Evolutionary conservation across 2,113 vertebrate genomes (phyloP), one percentile per base, ranked within the genome.

Genomic region (Lepus americanus): DNA sequence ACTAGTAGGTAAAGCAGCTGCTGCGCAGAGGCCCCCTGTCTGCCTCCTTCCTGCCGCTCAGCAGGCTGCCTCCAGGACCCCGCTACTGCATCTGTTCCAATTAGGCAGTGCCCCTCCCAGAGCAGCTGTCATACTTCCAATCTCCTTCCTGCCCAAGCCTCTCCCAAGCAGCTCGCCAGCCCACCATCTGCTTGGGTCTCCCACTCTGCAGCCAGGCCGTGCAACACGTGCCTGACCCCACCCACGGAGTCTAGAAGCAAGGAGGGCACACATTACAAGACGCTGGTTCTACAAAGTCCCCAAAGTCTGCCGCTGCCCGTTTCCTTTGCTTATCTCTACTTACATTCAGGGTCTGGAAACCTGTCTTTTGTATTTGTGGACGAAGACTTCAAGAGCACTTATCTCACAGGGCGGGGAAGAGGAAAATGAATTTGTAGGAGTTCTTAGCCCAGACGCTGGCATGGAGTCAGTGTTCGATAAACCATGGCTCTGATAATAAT

Each of bases 131-230:
- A 33, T 33, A 51, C 74, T 90, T 22, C 49, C 19, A 51, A 17
- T 74, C 39, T 92, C 86, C 81, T 92, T 94, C 82, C 87, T 79
- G 69, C 64, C 70, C 36, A 59, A 7, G 70, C 69, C 74, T 92
- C 87, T 83, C 67, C 78, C 39, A 19, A 31, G 79, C 59, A 44
- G 64, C 51, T 17, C 27, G 19, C 64, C 93, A 61, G 66, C 55
- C 95, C 9, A 20, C 94, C 85, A 90, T 90, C 85, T 94, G 94
- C 61, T 17, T 39, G 1, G 2, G 17, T 13, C 79, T 39, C 91
- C 70, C 69, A 63, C 16, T 84, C 51, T 74, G 80, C 83, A 76
- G 82, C 6, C 76, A 49, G 81, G 13, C 79, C 19, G 12, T 10
- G 53, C 10, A 23, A 77, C n/a, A 59, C 23, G 74, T 44, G 74